Conservation (phyloP, 1,140 invertebrate species). For the Popillia japonica region DNA sequence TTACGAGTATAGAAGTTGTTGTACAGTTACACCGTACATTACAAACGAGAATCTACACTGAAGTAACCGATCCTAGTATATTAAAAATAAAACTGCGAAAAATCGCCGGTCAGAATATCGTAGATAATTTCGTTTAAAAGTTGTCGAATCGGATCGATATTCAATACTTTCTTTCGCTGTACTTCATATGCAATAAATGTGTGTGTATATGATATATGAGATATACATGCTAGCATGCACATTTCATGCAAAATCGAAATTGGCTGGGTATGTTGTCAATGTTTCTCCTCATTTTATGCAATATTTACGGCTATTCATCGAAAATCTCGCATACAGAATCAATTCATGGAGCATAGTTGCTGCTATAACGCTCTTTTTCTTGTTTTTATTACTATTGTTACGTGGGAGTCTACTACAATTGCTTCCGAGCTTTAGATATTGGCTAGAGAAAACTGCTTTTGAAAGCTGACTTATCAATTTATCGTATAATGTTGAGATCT, state of each 20-base stretch:
- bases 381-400: too few relatives aligned
- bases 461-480: too few relatives aligned
- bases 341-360: background rate
- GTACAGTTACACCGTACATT: constrained; percentile 27
- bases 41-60: background rate
- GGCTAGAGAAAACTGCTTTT: too few relatives aligned
- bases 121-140: too few relatives aligned
- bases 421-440: too few relatives aligned
- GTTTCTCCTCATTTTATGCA: constrained; percentile 18
- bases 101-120: background rate
- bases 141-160: background rate
- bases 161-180: constrained; percentile 3
- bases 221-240: background rate
- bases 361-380: too few relatives aligned
- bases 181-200: constrained; percentile 26
- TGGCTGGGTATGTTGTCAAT: background rate
- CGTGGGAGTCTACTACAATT: too few relatives aligned
- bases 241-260: background rate
- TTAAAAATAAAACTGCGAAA: background rate
- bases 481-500: too few relatives aligned
- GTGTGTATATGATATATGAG: constrained; percentile 15
- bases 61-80: constrained; percentile 6
- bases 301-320: constrained; percentile 8
- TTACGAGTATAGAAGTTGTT: constrained; percentile 30
- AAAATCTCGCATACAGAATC: constrained; percentile 5